phyloP scores from a whole-genome alignment of 2,888 invertebrate species.

The Pyrrhia umbra region DNA sequence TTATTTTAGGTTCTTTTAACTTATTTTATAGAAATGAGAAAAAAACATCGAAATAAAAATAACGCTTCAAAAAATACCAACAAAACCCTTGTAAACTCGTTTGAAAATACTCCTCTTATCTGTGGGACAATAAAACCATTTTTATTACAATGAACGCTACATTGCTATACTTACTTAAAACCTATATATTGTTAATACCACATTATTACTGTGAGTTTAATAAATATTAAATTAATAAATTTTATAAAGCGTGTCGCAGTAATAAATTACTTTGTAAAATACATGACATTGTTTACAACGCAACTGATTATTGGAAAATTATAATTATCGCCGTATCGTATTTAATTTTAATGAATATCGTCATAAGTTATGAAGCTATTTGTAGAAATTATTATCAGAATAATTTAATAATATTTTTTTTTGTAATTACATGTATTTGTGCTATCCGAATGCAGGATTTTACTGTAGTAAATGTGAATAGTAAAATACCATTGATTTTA shows the following conservation, averaged over 20 bases:
- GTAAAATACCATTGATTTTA: background rate
- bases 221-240: background rate
- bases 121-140: background rate
- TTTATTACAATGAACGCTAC: background rate
- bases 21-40: too few species aligned
- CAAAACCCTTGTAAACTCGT: too few species aligned
- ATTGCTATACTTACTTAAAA: background rate
- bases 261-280: background rate
- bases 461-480: background rate
- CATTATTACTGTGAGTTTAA: background rate
- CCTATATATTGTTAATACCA: background rate
- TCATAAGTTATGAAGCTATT: background rate
- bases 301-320: slow-evolving; percentile 9
- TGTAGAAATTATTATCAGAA: background rate
- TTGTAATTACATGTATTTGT: background rate
- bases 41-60: too few species aligned
- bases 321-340: background rate
- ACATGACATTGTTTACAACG: background rate
- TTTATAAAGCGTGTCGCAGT: background rate
- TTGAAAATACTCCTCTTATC: too few species aligned
- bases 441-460: too few species aligned
- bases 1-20: background rate
- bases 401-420: background rate
- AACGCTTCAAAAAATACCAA: too few species aligned
- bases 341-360: background rate